These are phyloP conservation scores for Chrysaora quinquecirrha DNA, from an alignment of 30 jellyfish, hydroid and myxozoan genomes.

Conservation along the genomic window DNA sequence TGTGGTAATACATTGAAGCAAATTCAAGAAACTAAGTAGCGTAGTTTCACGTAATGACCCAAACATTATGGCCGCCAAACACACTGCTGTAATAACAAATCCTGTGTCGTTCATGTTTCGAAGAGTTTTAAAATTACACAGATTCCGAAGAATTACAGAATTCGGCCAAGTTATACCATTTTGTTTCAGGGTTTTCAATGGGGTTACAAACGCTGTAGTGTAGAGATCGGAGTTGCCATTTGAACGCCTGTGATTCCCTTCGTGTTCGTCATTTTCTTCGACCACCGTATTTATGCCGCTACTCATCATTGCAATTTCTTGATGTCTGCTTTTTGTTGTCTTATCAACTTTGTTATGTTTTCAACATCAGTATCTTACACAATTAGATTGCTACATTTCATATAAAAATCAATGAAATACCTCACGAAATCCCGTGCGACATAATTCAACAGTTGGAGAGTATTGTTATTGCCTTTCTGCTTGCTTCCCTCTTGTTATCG, in stretches of 20 bases:
- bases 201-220: conserved; percentile 64
- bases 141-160: conserved; percentile 8
- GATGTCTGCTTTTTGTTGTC: too few species aligned
- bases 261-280: conserved; percentile 32
- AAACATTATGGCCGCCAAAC: conserved; percentile 69
- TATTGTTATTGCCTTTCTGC: not conserved
- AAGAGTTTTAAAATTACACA: conserved; percentile 27
- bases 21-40: conserved; percentile 17
- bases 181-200: conserved; percentile 32
- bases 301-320: not conserved
- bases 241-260: conserved; percentile 37
- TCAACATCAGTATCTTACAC: too few species aligned
- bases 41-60: conserved; percentile 47
- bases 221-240: conserved; percentile 49
- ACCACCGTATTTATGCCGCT: not conserved
- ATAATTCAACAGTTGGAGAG: not conserved
- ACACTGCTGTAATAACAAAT: conserved; percentile 43
- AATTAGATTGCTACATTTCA: too few species aligned
- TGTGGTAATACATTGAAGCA: conserved; percentile 28
- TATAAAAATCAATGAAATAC: too few species aligned
- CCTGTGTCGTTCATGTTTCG: conserved; percentile 59
- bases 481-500: conserved; percentile 1
- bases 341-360: too few species aligned
- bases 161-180: conserved; percentile 53
- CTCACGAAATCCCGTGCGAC: not conserved